Percentiles rank a stretch among this genome's conserved stretches.
Conservation (phyloP, 2,113 vertebrate genomes). For the Eurypyga helias region DNA sequence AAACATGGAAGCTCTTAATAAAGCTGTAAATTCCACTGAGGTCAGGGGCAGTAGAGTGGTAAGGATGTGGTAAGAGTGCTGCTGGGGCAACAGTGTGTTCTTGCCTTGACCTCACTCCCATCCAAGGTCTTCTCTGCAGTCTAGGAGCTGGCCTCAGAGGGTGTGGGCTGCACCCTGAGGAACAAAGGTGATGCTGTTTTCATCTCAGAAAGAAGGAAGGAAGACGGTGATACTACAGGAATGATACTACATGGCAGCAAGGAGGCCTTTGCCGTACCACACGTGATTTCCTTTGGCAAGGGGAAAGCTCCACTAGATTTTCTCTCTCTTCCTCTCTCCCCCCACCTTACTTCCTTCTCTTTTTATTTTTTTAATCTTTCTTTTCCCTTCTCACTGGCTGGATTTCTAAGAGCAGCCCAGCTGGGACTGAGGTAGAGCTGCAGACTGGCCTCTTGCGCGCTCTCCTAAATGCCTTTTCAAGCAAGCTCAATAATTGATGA, state of each 20-base stretch:
- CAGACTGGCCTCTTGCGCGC: conserved; percentile 57
- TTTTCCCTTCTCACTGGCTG: neutral
- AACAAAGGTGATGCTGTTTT: neutral
- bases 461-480: conserved; percentile 78
- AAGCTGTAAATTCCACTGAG: neutral
- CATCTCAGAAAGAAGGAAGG: neutral
- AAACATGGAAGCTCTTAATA: neutral
- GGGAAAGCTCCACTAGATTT: neutral
- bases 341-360: neutral
- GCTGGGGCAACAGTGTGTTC: neutral
- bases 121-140: neutral
- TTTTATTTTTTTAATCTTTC: neutral
- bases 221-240: neutral
- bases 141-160: neutral
- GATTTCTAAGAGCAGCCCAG: conserved; percentile 31
- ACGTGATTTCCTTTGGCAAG: neutral
- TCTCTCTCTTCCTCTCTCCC: neutral
- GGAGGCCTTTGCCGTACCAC: neutral
- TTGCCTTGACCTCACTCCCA: neutral
- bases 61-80: neutral
- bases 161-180: neutral
- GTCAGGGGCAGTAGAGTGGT: neutral
- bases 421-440: conserved; percentile 19
- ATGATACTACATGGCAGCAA: neutral
- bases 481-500: conserved; percentile 77